Evolutionary conservation across 2,113 vertebrate species (phyloP).

Genomic region (Rhinichthys klamathensis): DNA sequence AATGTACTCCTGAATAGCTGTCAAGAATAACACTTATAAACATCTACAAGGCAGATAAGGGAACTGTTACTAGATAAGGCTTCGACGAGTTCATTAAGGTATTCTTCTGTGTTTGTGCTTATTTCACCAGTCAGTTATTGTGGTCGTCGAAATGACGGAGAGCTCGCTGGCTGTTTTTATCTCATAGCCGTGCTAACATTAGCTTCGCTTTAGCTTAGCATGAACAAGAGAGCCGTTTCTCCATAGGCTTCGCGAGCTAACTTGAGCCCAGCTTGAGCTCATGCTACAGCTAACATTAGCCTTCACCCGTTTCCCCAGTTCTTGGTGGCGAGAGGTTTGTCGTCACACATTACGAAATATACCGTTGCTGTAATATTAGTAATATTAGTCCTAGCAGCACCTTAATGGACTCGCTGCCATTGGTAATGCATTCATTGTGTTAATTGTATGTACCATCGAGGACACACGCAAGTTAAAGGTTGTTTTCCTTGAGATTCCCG

Average conservation of each 20-base stretch:
- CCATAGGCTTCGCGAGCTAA: background rate
- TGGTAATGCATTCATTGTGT: background rate
- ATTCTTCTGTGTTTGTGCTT: background rate
- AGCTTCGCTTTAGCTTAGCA: constrained; percentile 30
- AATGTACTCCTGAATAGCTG: constrained; percentile 46
- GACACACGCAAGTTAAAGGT: background rate
- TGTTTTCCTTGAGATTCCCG: constrained; percentile 9
- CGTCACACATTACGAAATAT: constrained; percentile 8
- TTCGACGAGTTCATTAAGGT: constrained; percentile 16
- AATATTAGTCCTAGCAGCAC: background rate
- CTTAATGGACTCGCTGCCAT: background rate
- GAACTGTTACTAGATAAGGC: background rate
- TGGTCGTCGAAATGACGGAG: background rate
- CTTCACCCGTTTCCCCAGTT: background rate
- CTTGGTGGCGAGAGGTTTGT: background rate
- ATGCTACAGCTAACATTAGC: constrained; percentile 29
- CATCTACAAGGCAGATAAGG: background rate
- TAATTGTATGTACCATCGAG: background rate
- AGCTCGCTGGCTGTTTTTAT: constrained; percentile 1
- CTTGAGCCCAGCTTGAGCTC: background rate
- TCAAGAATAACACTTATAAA: constrained; percentile 26
- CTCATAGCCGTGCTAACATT: constrained; percentile 32
- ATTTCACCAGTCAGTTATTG: background rate
- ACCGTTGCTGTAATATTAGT: background rate
- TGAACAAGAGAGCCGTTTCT: background rate